phyloP scores from a whole-genome alignment of 2,113 vertebrate genomes.

The Abramis brama region DNA sequence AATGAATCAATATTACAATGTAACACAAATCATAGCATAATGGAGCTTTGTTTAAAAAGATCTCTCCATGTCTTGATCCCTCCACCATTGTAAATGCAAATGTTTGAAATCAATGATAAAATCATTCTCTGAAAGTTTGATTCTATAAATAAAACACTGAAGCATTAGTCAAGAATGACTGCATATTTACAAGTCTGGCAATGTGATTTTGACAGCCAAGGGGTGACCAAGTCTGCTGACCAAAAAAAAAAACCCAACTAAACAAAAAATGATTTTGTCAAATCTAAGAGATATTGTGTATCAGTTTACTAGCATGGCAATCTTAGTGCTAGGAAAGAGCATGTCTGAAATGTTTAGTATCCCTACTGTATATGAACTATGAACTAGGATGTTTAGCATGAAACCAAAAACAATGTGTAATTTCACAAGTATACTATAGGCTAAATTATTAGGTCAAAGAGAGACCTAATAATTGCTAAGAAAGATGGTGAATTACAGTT shows the following conservation, averaged over 20 bases:
- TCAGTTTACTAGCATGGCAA: not conserved
- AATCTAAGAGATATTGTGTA: not conserved
- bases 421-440: not conserved
- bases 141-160: conserved; percentile 26
- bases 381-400: not conserved
- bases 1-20: not conserved
- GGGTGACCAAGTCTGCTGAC: not conserved
- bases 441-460: not conserved
- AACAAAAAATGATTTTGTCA: not conserved
- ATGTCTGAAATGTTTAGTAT: not conserved
- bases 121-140: not conserved
- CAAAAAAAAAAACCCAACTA: not conserved
- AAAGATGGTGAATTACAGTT: not conserved
- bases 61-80: not conserved
- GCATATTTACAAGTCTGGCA: not conserved
- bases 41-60: not conserved
- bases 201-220: not conserved
- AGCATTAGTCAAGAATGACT: not conserved
- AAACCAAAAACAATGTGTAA: not conserved
- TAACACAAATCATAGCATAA: not conserved
- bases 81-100: conserved; percentile 17
- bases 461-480: not conserved
- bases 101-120: conserved; percentile 7
- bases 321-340: not conserved
- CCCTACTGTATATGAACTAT: too few relatives aligned